Conservation (phyloP, 92 coral and sea anemone genomes). For the Metridium senile region DNA sequence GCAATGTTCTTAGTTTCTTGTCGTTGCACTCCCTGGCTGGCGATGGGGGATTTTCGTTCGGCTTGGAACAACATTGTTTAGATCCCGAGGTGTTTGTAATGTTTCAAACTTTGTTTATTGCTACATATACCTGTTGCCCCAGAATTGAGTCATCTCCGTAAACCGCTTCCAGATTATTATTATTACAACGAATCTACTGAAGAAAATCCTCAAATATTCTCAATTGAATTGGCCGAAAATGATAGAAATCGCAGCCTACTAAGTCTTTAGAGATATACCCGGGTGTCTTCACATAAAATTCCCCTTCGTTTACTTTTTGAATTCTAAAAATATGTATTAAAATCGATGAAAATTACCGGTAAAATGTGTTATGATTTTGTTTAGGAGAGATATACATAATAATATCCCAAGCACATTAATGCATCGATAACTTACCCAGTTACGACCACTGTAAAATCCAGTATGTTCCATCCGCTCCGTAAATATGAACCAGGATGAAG, state of each 20-base stretch:
- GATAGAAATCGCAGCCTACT: constrained; percentile 45
- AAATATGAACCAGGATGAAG: constrained; percentile 91
- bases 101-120: neutral
- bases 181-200: neutral
- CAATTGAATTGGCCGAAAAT: constrained; percentile 1
- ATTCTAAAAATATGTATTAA: neutral
- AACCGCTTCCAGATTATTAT: constrained; percentile 8
- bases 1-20: neutral
- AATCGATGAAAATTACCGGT: constrained; percentile 26
- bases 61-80: constrained; percentile 1
- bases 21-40: neutral
- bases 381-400: constrained; percentile 31
- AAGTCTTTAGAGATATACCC: constrained; percentile 10
- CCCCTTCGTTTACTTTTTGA: neutral
- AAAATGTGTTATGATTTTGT: constrained; percentile 20
- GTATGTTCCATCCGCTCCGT: constrained; percentile 94
- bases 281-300: neutral
- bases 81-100: constrained; percentile 17
- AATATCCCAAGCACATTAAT: constrained; percentile 11
- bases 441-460: constrained; percentile 93
- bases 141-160: constrained; percentile 20
- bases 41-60: constrained; percentile 16
- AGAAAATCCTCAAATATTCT: neutral
- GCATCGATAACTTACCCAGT: constrained; percentile 85
- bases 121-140: constrained; percentile 37